These are phyloP conservation scores for Zaprionus nigranus DNA, from an alignment of 1,140 invertebrate species.

Conservation along the genomic window DNA sequence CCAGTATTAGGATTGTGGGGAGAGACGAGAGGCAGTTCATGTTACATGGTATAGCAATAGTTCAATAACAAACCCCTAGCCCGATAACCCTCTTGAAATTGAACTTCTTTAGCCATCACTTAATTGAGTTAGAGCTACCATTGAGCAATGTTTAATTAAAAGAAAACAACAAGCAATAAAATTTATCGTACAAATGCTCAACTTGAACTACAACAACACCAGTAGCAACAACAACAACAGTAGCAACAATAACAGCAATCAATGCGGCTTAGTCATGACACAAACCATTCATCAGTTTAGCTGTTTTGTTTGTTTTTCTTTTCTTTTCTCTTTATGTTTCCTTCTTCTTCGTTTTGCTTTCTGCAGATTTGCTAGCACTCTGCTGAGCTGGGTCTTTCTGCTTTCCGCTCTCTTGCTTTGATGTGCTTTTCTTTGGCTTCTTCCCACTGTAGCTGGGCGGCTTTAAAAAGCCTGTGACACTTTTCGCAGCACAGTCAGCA, in stretches of 20 bases:
- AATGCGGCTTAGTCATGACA: constrained; percentile 22
- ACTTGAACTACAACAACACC: background rate
- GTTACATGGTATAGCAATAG: no score
- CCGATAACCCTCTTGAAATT: background rate
- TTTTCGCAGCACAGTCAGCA: constrained; percentile 39
- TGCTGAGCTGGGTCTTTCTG: constrained; percentile 17
- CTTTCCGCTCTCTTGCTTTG: constrained; percentile 45
- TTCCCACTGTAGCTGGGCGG: constrained; percentile 12
- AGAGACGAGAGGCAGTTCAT: no score
- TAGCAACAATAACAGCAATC: constrained; percentile 1
- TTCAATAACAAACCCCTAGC: background rate
- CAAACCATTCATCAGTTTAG: constrained; percentile 11
- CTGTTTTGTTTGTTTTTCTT: background rate
- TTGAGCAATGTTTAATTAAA: constrained; percentile 44
- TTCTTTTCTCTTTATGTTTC: constrained; percentile 3
- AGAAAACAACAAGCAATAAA: constrained; percentile 35
- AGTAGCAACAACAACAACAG: background rate
- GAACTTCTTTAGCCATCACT: background rate
- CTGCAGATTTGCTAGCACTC: constrained; percentile 4
- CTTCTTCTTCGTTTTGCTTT: constrained; percentile 33
- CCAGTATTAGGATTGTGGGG: no score
- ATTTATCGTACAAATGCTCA: background rate
- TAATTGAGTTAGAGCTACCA: constrained; percentile 41
- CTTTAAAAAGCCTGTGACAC: constrained; percentile 50
- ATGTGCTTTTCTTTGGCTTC: constrained; percentile 69